Evolutionary conservation across 1,140 invertebrate genomes (phyloP), one percentile per base, ranked within the genome.

Genomic region (Lepidurus arcticus): DNA sequence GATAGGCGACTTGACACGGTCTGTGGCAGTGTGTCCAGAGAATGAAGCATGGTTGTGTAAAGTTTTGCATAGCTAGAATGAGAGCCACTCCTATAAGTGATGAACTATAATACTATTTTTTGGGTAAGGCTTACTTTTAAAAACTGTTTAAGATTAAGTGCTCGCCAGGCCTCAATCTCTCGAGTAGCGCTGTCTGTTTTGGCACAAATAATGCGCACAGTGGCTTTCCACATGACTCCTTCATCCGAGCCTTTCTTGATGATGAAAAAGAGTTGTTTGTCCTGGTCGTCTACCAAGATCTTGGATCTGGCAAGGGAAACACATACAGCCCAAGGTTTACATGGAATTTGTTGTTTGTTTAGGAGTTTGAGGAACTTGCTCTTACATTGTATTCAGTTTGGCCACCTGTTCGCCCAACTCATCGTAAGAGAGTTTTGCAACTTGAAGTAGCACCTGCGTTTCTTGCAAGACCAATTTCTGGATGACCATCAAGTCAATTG

Each of bases 221-320:
- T 91, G 4, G 87, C 88, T 83, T 91, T 91, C 91, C 91, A 92
- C 34, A 91, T 85, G 3, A 91, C 81, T 13, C 88, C 88, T 9
- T 86, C 84, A 84, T 91, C 90, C 21, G 89, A 88, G 6, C 89
- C 90, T 80, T 87, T 87, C 82, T 90, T 89, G 0, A 92, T 86
- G 75, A 86, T 86, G 85, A 92, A 92, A 26, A 90, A 82, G n/a
- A 92, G 82, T 79, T 89, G 88, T 81, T 90, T 90, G 6, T 89
- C 89, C 83, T 87, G 85, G 7, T 83, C 82, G 82, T 90, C 88
- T 80, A 88, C 84, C 81, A 87, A 90, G 80, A 87, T 87, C 80
- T 86, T 85, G 0, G 89, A 88, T 47, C 90, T 90, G 81, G 42
- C 82, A 82, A 34, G 13, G 74, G 34, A 80, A 85, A 85, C 76